Percentiles rank a stretch among this genome's conserved stretches.
These are phyloP conservation scores for Iguana delicatissima DNA, from an alignment of 2,797 vertebrate genomes.

Conservation along the genomic window DNA sequence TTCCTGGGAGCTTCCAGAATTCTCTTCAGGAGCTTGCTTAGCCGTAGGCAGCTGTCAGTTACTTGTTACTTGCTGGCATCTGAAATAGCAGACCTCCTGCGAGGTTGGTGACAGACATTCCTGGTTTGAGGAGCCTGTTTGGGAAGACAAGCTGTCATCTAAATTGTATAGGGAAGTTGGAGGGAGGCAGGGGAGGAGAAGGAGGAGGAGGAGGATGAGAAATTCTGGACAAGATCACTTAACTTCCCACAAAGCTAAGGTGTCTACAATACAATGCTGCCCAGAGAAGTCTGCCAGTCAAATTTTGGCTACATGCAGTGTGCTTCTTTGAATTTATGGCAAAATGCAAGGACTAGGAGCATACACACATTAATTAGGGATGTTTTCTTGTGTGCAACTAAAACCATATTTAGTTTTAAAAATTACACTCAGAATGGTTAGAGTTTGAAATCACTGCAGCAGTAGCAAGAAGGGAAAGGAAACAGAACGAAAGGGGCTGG, in stretches of 20 bases:
- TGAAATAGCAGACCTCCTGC: conserved; percentile 45
- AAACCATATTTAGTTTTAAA: background rate
- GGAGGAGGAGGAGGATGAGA: background rate
- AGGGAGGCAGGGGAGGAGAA: fast-evolving
- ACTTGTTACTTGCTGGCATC: conserved; percentile 19
- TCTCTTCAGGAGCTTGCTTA: conserved; percentile 41
- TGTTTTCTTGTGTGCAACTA: background rate
- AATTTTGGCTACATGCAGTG: conserved; percentile 29
- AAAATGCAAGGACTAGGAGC: background rate
- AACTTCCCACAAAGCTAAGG: conserved; percentile 36
- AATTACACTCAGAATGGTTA: no score
- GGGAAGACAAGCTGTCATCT: conserved; percentile 62
- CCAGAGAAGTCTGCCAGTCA: conserved; percentile 47
- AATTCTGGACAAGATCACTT: conserved; percentile 53
- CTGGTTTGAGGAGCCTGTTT: background rate
- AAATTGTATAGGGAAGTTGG: background rate
- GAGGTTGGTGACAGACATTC: conserved; percentile 52
- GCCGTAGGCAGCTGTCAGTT: conserved; percentile 50
- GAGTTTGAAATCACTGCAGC: background rate
- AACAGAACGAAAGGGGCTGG: background rate
- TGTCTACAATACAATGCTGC: conserved; percentile 24
- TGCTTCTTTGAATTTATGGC: conserved; percentile 32
- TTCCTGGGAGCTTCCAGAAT: conserved; percentile 38
- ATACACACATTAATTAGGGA: background rate
- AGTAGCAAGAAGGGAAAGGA: background rate